phyloP scores from a whole-genome alignment of 2,113 vertebrate genomes.

The Tympanuchus pallidicinctus region DNA sequence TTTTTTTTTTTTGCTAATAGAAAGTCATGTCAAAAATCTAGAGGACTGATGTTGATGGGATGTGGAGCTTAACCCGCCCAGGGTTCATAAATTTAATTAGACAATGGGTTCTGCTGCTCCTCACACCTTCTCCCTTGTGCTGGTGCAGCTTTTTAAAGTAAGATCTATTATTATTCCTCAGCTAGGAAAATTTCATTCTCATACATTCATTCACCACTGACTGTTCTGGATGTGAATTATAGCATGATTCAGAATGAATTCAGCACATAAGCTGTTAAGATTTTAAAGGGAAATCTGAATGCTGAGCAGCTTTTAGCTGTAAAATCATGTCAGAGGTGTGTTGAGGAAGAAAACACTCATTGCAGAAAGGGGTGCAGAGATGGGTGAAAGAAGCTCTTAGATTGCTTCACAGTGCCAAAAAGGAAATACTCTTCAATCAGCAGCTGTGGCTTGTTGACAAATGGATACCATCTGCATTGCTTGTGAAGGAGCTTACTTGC shows the following conservation, averaged over 20 bases:
- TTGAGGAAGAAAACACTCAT: background rate
- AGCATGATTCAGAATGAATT: background rate
- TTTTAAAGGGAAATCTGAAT: background rate
- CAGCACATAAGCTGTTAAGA: background rate
- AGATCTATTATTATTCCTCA: background rate
- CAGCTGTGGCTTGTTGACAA: background rate
- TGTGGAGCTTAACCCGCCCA: background rate
- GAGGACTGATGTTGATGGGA: background rate
- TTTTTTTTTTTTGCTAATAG: too few relatives aligned
- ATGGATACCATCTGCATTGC: background rate
- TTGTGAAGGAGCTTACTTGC: background rate
- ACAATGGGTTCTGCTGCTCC: background rate
- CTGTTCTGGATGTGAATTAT: background rate
- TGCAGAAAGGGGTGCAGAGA: background rate
- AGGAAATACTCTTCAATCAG: background rate
- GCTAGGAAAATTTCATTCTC: background rate
- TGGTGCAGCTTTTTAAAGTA: background rate
- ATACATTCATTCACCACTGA: background rate
- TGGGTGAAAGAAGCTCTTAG: background rate
- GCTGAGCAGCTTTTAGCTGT: accelerated
- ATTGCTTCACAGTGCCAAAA: background rate
- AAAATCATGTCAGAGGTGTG: background rate
- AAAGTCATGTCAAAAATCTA: background rate
- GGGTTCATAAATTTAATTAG: background rate
- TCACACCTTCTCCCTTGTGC: background rate